A percentile compares a stretch with the other conserved stretches of the same genome.
Evolutionary conservation across 2,888 invertebrate species (phyloP).

Genomic region (Limenitis camilla): DNA sequence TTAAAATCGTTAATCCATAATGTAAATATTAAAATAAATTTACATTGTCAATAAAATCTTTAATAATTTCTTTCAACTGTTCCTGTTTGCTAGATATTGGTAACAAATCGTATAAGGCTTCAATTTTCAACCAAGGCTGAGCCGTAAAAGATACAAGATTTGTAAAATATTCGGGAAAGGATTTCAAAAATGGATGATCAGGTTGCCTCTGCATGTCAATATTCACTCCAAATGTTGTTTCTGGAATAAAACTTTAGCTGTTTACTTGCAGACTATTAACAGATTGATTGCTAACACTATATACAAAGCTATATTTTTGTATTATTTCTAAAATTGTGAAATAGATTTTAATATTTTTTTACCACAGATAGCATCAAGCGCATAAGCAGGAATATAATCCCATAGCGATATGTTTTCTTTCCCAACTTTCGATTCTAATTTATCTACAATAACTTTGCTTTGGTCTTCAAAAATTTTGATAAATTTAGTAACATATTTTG

Average conservation of each 20-base stretch:
- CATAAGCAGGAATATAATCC: not conserved
- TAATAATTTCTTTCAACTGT: not conserved
- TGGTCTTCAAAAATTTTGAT: conserved; percentile 1
- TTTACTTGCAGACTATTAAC: not conserved
- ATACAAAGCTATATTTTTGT: too few relatives aligned
- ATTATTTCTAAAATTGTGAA: too few relatives aligned
- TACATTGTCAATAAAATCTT: not conserved
- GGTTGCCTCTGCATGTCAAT: not conserved
- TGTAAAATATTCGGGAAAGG: not conserved
- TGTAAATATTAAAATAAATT: not conserved
- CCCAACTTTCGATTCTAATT: not conserved
- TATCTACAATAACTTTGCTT: not conserved
- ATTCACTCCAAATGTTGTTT: not conserved
- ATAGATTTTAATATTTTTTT: too few relatives aligned
- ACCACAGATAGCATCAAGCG: conserved; percentile 6
- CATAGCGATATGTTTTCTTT: not conserved
- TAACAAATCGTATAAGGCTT: not conserved
- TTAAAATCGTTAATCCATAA: not conserved
- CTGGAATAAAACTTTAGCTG: not conserved
- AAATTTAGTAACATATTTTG: not conserved
- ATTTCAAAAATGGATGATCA: not conserved
- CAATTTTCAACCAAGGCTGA: not conserved
- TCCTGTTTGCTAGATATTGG: not conserved
- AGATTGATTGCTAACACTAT: too few relatives aligned
- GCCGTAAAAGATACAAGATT: not conserved